Evolutionary conservation across 1,140 invertebrate genomes (phyloP).

Genomic region (Zophobas atratus): DNA sequence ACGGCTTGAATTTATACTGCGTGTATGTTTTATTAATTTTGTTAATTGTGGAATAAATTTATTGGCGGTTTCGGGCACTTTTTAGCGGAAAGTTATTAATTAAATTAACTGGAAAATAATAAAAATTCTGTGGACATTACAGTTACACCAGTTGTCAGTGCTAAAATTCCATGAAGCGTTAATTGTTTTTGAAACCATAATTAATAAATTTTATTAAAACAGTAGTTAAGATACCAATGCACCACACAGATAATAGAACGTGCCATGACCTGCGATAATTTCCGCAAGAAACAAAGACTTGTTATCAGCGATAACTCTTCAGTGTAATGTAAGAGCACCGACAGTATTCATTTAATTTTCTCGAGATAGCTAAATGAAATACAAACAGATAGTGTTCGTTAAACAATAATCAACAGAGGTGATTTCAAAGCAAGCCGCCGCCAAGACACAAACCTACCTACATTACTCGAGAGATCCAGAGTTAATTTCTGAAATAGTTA

Average conservation of each 20-base stretch:
- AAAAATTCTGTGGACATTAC: too few relatives aligned
- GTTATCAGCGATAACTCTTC: slow-evolving; percentile 2
- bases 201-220: too few relatives aligned
- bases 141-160: too few relatives aligned
- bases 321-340: slow-evolving; percentile 10
- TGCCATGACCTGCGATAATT: slow-evolving; percentile 32
- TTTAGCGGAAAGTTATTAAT: too few relatives aligned
- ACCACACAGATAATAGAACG: slow-evolving; percentile 10
- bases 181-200: too few relatives aligned
- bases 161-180: too few relatives aligned
- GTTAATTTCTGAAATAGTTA: not conserved
- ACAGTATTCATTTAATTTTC: slow-evolving; percentile 24
- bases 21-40: too few relatives aligned
- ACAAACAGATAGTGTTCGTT: slow-evolving; percentile 24
- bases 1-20: not conserved
- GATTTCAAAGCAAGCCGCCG: slow-evolving; percentile 21
- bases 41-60: too few relatives aligned
- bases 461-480: not conserved
- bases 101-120: too few relatives aligned
- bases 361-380: slow-evolving; percentile 17
- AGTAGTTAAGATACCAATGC: not conserved
- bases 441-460: not conserved
- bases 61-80: too few relatives aligned
- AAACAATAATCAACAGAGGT: slow-evolving; percentile 24
- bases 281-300: slow-evolving; percentile 9